Percentiles rank a stretch among this genome's conserved stretches.
These are phyloP conservation scores for Cecidostiba fungosa DNA, from an alignment of 2,888 invertebrate genomes.

Conservation along the genomic window DNA sequence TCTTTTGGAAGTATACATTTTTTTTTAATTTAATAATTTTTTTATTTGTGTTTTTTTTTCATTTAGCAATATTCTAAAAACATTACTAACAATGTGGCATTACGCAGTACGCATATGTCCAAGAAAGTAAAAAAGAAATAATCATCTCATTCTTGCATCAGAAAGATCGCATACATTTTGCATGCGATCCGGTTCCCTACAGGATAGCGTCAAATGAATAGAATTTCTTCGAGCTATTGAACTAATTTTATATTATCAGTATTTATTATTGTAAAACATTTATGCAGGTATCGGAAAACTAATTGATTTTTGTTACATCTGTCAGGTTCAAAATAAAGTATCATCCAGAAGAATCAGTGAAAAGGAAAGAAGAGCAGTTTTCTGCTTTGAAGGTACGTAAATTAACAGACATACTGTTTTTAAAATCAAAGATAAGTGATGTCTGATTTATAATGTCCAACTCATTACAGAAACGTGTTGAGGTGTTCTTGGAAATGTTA, in stretches of 20 bases:
- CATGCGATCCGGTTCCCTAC: constrained; percentile 25
- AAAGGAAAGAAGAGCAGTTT: constrained; percentile 93
- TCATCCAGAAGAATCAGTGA: constrained; percentile 97
- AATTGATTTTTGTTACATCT: constrained; percentile 27
- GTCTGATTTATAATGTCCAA: constrained; percentile 33
- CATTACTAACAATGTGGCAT: constrained; percentile 8
- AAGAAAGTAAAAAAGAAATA: constrained; percentile 24
- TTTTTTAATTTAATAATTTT: constrained; percentile 12
- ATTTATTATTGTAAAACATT: constrained; percentile 8
- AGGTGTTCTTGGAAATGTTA: constrained; percentile 93
- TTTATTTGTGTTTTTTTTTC: neutral
- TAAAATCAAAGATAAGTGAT: neutral
- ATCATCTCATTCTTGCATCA: constrained; percentile 18
- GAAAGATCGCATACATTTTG: constrained; percentile 34
- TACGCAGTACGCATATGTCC: neutral
- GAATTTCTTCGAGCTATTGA: constrained; percentile 33
- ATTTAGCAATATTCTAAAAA: neutral
- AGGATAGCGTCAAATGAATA: constrained; percentile 38
- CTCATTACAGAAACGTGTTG: constrained; percentile 88
- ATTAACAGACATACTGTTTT: neutral
- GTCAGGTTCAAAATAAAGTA: constrained; percentile 99
- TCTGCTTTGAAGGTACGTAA: constrained; percentile 87
- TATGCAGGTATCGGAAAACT: neutral
- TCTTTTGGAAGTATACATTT: neutral
- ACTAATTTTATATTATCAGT: constrained; percentile 29